phyloP scores from a whole-genome alignment of 2,113 vertebrate genomes.

The Myiopsitta monachus region DNA sequence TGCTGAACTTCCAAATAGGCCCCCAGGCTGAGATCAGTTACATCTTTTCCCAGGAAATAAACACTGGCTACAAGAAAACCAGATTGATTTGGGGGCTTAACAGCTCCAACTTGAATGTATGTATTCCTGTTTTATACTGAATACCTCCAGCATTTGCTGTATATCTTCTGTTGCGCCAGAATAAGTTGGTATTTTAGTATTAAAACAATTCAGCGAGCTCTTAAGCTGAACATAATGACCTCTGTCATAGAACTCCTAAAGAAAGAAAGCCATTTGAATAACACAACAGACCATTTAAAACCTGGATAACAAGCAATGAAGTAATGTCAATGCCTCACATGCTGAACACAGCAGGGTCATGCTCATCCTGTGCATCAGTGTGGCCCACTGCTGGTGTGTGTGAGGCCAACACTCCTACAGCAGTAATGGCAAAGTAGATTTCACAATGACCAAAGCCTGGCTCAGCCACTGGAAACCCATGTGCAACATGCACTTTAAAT shows the following conservation, averaged over 20 bases:
- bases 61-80: not conserved
- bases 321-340: not conserved
- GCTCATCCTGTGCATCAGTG: not conserved
- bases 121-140: not conserved
- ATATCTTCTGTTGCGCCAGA: not conserved
- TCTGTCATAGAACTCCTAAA: not conserved
- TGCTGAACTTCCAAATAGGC: not conserved
- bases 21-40: not conserved
- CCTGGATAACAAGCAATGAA: constrained; percentile 18
- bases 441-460: constrained; percentile 23
- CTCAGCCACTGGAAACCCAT: constrained; percentile 17
- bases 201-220: not conserved
- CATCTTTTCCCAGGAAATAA: not conserved
- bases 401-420: not conserved
- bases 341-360: constrained; percentile 22
- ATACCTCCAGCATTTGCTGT: not conserved
- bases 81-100: not conserved
- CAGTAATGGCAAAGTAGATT: constrained; percentile 11
- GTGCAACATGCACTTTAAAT: constrained; percentile 6
- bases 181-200: not conserved
- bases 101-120: not conserved
- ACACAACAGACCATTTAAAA: constrained; percentile 12
- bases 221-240: not conserved
- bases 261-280: not conserved
- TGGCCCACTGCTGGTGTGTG: not conserved